Base-by-base conservation (phyloP, 2,888 invertebrate genomes). In the Hirtodrosophila alboralis region DNA sequence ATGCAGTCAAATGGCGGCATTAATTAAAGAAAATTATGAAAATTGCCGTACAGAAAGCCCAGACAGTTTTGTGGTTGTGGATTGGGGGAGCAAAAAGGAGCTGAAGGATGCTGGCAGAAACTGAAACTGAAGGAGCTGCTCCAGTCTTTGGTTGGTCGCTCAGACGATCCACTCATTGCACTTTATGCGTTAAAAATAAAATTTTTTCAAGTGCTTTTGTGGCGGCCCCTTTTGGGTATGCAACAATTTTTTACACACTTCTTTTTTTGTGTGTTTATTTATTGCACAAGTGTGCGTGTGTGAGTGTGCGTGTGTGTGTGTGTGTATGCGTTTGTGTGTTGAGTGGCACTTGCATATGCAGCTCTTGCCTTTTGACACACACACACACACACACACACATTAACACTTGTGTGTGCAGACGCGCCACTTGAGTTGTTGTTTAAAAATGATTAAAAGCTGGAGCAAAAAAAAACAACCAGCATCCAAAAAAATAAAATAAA, bases 371-470 rank as follows among this genome's bases (percentile, higher is more conserved):
- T 74, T 66, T 64, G 72, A 44, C 75, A 58, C 68, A 51, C 56
- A 51, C 38, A 16, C 56, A 48, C 43, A 38, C 48, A 54, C 44
- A 36, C 40, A 31, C 37, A 34, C 47, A 44, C 63, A 75, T 60
- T 52, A 47, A 63, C 54, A 56, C 48, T 68, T 8, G 51, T 57
- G 47, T 52, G 49, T 61, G 54, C 75, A 74, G 69, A 68, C 75
- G 54, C 51, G 62, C 47, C 60, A 75, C 75, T 75, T 63, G 53
- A 75, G 62, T 60, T 76, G 75, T 78, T 75, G 61, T 75, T 75
- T 76, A 68, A 79, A 79, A 76, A 79, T 79, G 64, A 76, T 79
- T 76, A 76, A 76, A 76, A 71, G 53, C 72, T 75, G 59, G 45
- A 56, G 38, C 56, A 44, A 38, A 36, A 28, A 27, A 9, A 3